These are phyloP conservation scores for Takifugu rubripes DNA, from an alignment of 2,797 vertebrate genomes.

Conservation along the genomic window DNA sequence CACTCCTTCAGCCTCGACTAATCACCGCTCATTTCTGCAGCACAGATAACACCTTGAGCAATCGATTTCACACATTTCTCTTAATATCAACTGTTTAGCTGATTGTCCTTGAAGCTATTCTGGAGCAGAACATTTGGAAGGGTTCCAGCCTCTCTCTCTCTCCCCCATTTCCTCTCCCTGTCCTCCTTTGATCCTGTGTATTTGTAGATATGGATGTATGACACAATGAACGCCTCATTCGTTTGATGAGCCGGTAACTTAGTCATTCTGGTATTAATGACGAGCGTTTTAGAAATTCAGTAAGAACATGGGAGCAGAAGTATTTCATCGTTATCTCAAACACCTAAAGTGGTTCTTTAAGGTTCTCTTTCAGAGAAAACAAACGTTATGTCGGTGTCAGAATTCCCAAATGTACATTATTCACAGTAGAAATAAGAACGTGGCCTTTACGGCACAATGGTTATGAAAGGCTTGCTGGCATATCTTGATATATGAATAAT, in stretches of 20 bases:
- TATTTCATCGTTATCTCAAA: background rate
- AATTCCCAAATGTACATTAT: slow-evolving; percentile 14
- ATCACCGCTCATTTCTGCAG: slow-evolving; percentile 68
- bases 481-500: slow-evolving; percentile 57
- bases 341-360: no score
- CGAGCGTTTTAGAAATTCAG: background rate
- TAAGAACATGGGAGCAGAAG: slow-evolving; percentile 10
- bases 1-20: slow-evolving; percentile 73
- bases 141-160: slow-evolving; percentile 35
- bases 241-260: slow-evolving; percentile 46
- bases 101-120: slow-evolving; percentile 76
- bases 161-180: background rate
- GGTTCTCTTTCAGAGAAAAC: no score
- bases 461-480: slow-evolving; percentile 36
- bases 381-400: no score
- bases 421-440: slow-evolving; percentile 20
- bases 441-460: slow-evolving; percentile 22
- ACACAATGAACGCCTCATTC: slow-evolving; percentile 51
- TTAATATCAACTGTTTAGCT: slow-evolving; percentile 73
- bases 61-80: slow-evolving; percentile 72
- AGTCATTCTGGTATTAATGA: slow-evolving; percentile 41
- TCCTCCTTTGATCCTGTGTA: slow-evolving; percentile 28
- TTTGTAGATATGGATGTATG: slow-evolving; percentile 11
- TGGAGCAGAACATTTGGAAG: slow-evolving; percentile 61
- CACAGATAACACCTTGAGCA: slow-evolving; percentile 69